These are phyloP conservation scores for Phymatocera aterrima DNA, from an alignment of 2,888 invertebrate genomes.

Conservation along the genomic window DNA sequence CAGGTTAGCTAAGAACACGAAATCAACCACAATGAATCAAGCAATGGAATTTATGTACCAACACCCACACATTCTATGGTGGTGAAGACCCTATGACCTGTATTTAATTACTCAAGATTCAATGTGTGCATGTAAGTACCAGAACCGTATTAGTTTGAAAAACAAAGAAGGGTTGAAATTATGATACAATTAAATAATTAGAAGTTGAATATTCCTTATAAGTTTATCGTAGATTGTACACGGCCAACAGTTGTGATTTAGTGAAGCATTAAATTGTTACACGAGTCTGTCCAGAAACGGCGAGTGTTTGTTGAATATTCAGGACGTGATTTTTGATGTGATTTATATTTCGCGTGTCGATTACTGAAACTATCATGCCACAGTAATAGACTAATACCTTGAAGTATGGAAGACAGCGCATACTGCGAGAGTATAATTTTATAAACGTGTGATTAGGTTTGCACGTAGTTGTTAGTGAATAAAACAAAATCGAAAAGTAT, in stretches of 20 bases:
- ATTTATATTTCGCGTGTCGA: background rate
- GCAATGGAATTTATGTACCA: conserved; percentile 6
- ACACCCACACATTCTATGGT: conserved; percentile 35
- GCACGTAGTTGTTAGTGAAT: too few relatives aligned
- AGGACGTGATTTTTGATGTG: background rate
- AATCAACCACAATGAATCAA: background rate
- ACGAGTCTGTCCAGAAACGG: conserved; percentile 21
- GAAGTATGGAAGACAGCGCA: background rate
- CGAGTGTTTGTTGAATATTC: background rate
- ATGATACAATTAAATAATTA: background rate
- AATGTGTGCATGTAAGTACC: background rate
- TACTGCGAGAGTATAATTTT: too few relatives aligned
- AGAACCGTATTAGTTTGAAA: background rate
- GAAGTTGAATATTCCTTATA: background rate
- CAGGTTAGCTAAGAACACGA: background rate
- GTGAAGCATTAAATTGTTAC: background rate
- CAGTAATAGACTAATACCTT: background rate
- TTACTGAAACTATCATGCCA: background rate
- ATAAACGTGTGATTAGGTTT: too few relatives aligned
- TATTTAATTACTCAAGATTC: conserved; percentile 10
- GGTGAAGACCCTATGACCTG: conserved; percentile 37
- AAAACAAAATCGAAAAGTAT: too few relatives aligned
- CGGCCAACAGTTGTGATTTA: conserved; percentile 28
- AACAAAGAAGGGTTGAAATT: background rate
- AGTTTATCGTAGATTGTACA: too few relatives aligned